phyloP scores from a whole-genome alignment of 1,140 invertebrate genomes.

The Lordiphosa clarofinis region DNA sequence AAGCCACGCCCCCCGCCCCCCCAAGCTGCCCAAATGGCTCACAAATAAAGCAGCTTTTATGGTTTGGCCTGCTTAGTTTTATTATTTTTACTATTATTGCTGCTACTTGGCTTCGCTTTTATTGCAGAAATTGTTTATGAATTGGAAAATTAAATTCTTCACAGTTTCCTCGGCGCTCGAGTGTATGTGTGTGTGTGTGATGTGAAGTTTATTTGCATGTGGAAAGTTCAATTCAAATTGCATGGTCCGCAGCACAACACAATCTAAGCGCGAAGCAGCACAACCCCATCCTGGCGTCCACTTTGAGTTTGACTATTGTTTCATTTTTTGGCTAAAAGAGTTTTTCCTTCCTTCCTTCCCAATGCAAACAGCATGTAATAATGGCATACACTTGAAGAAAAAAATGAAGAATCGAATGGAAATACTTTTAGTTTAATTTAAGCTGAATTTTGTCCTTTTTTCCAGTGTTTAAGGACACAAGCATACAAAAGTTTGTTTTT shows the following conservation, averaged over 20 bases:
- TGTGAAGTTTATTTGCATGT: slow-evolving; percentile 62
- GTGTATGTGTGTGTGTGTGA: slow-evolving; percentile 5
- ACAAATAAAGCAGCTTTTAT: slow-evolving; percentile 30
- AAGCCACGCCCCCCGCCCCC: slow-evolving; percentile 39
- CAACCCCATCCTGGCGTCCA: slow-evolving; percentile 8
- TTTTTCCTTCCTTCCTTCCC: slow-evolving; percentile 21
- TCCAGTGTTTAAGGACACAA: too few relatives aligned
- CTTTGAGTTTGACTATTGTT: slow-evolving; percentile 42
- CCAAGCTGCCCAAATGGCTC: slow-evolving; percentile 21
- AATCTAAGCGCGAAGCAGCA: slow-evolving; percentile 24
- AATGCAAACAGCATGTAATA: slow-evolving; percentile 1
- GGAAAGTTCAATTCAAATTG: slow-evolving; percentile 71
- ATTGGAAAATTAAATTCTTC: slow-evolving; percentile 72
- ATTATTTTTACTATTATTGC: slow-evolving; percentile 63
- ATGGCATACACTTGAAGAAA: too few relatives aligned
- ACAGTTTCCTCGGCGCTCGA: slow-evolving; percentile 13
- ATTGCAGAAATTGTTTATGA: slow-evolving; percentile 72
- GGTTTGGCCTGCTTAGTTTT: slow-evolving; percentile 41
- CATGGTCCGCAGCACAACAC: slow-evolving; percentile 54
- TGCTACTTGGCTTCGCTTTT: slow-evolving; percentile 59
- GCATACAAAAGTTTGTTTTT: too few relatives aligned
- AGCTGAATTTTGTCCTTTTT: too few relatives aligned
- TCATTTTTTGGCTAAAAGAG: slow-evolving; percentile 15
- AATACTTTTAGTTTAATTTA: too few relatives aligned
- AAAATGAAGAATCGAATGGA: too few relatives aligned